Percentiles rank a stretch among this genome's conserved stretches.
These are phyloP conservation scores for Oxytorus armatus DNA, from an alignment of 2,888 invertebrate genomes.

Conservation along the genomic window DNA sequence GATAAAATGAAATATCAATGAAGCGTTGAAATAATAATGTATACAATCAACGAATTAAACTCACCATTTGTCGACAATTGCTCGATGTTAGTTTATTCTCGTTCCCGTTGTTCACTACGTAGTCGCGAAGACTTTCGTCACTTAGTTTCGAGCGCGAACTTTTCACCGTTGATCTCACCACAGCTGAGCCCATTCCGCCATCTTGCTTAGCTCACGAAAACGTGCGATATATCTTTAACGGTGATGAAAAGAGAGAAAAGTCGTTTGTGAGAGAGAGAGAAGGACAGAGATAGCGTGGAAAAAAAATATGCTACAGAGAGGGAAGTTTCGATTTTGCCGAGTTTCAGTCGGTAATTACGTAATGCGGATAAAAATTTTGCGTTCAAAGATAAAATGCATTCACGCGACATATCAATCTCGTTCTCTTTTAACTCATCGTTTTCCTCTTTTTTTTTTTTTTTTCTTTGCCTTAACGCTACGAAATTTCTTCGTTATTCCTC, in stretches of 20 bases:
- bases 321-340: slow-evolving; percentile 44
- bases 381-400: not conserved
- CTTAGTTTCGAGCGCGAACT: slow-evolving; percentile 72
- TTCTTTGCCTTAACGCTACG: not conserved
- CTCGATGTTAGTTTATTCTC: slow-evolving; percentile 41
- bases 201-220: slow-evolving; percentile 70
- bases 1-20: slow-evolving; percentile 9
- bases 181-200: slow-evolving; percentile 80
- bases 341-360: slow-evolving; percentile 59
- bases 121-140: slow-evolving; percentile 69
- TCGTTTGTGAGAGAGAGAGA: not conserved
- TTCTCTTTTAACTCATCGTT: too few relatives aligned
- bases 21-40: slow-evolving; percentile 4
- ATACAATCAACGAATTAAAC: slow-evolving; percentile 49
- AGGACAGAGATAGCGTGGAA: too few relatives aligned
- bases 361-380: slow-evolving; percentile 14
- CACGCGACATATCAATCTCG: slow-evolving; percentile 1
- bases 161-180: slow-evolving; percentile 77
- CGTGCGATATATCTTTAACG: slow-evolving; percentile 17
- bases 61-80: slow-evolving; percentile 75
- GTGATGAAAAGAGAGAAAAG: slow-evolving; percentile 22
- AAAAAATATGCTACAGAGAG: not conserved
- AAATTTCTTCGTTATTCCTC: not conserved
- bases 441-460: slow-evolving; percentile 3
- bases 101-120: slow-evolving; percentile 48